Evolutionary conservation across 2,797 vertebrate genomes (phyloP).

Genomic region (Characodon lateralis): DNA sequence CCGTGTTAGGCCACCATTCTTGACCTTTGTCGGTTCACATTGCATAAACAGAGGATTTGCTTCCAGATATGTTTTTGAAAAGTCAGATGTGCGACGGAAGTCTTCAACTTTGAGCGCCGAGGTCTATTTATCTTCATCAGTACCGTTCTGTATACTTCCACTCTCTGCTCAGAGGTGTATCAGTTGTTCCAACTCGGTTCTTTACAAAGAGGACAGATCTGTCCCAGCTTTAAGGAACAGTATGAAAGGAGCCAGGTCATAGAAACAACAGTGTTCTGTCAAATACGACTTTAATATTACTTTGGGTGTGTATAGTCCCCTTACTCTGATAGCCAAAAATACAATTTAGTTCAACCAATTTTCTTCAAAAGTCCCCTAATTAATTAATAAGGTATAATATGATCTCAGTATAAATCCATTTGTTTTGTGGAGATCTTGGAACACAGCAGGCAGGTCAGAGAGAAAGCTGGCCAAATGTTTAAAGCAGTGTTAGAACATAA

Average conservation of each 20-base stretch:
- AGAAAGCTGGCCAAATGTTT: no score
- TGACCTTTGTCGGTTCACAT: neutral
- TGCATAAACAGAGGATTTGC: neutral
- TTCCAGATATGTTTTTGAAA: neutral
- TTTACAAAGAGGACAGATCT: neutral
- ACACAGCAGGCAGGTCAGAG: no score
- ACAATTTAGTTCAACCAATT: neutral
- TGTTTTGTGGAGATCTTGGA: neutral
- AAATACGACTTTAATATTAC: neutral
- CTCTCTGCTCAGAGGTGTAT: neutral
- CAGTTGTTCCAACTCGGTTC: neutral
- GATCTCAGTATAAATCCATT: neutral
- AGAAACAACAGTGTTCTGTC: neutral
- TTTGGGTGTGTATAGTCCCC: neutral
- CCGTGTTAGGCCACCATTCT: neutral
- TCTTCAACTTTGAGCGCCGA: neutral
- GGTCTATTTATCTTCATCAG: neutral
- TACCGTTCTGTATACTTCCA: neutral
- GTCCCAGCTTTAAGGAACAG: neutral
- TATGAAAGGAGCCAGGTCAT: neutral
- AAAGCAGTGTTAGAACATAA: no score
- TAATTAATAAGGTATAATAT: neutral
- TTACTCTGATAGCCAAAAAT: no score
- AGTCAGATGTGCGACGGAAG: neutral
- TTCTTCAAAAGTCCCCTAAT: neutral